Evolutionary conservation across 2,888 invertebrate genomes (phyloP).

Genomic region (Napeogenes inachia): DNA sequence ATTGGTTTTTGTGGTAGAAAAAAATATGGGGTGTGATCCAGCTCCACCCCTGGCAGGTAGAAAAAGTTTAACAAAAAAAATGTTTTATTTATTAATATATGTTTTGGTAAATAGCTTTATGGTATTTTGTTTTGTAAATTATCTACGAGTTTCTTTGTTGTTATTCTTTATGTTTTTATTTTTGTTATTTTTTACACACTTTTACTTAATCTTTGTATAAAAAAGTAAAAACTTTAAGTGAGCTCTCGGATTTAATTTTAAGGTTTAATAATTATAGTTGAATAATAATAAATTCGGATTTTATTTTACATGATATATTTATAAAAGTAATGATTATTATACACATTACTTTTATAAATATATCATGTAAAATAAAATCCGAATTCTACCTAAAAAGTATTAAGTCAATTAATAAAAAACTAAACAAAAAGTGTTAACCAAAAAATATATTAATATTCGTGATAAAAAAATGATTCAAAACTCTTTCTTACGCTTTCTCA

Average conservation of each 20-base stretch:
- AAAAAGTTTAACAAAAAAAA: constrained; percentile 34
- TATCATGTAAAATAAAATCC: too few relatives aligned
- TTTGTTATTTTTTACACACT: too few relatives aligned
- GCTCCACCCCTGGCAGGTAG: constrained; percentile 68
- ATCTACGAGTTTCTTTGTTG: too few relatives aligned
- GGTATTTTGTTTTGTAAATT: neutral
- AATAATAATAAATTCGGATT: neutral
- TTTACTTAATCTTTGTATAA: too few relatives aligned
- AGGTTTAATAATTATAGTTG: too few relatives aligned
- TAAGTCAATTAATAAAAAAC: neutral
- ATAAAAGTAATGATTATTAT: too few relatives aligned
- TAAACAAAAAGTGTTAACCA: neutral
- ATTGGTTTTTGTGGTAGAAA: constrained; percentile 64
- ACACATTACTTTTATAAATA: too few relatives aligned
- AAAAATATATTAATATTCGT: constrained; percentile 7
- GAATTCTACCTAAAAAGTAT: neutral
- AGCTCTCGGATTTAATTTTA: too few relatives aligned
- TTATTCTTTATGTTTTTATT: too few relatives aligned
- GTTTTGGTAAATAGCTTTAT: neutral
- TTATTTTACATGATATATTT: too few relatives aligned
- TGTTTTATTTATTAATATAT: constrained; percentile 10
- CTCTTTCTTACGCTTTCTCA: constrained; percentile 39
- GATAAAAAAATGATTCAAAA: constrained; percentile 13
- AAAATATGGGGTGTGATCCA: constrained; percentile 60
- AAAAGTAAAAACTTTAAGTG: too few relatives aligned